These are phyloP conservation scores for Julus scanicus DNA, from an alignment of 2,888 invertebrate genomes.

Conservation along the genomic window DNA sequence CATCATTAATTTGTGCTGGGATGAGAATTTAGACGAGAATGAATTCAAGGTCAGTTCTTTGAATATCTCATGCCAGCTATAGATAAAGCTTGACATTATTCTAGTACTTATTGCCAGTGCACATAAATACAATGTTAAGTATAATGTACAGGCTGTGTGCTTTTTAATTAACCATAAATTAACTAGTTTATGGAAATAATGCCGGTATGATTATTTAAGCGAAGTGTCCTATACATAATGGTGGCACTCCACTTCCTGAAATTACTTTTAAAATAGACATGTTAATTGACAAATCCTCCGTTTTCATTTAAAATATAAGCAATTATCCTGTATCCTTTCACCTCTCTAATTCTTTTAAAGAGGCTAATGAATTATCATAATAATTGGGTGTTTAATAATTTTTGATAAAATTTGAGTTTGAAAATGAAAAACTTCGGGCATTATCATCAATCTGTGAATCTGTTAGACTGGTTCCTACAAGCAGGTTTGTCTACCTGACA, in stretches of 20 bases:
- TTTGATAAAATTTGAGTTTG: not conserved
- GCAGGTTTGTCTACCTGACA: not conserved
- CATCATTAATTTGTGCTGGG: not conserved
- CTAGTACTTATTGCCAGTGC: not conserved
- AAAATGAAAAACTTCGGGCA: not conserved
- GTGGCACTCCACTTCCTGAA: not conserved
- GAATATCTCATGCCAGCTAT: not conserved
- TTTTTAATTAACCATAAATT: not conserved
- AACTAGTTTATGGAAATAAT: not conserved
- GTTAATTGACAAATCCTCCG: not conserved
- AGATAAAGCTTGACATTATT: not conserved
- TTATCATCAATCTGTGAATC: not conserved
- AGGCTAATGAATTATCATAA: not conserved
- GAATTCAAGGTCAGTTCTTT: not conserved
- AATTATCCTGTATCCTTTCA: not conserved
- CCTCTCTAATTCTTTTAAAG: not conserved
- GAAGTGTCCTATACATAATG: not conserved
- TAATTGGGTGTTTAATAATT: not conserved
- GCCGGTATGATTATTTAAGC: not conserved
- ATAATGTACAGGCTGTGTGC: not conserved
- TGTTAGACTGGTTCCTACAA: conserved; percentile 15
- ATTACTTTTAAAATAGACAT: conserved; percentile 33
- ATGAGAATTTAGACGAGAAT: not conserved
- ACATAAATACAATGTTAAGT: not conserved
- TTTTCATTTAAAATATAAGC: not conserved